Percentiles rank a stretch among this genome's conserved stretches.
Conservation (phyloP, 2,797 vertebrate species). For the Picus viridis region DNA sequence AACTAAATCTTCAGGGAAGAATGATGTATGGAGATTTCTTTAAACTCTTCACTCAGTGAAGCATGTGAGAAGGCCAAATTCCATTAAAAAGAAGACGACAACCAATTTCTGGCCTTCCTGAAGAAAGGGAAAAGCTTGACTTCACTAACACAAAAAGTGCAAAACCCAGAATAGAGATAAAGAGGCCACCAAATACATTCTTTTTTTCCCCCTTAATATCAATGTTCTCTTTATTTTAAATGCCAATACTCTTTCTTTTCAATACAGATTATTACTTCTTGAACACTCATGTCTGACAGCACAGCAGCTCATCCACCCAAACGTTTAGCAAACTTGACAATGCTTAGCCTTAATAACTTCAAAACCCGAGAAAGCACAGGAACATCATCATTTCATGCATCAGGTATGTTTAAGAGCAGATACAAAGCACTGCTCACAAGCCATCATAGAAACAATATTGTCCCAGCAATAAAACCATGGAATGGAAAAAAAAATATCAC, state of each 20-base stretch:
- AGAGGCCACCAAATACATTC: background rate
- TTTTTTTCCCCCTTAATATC: background rate
- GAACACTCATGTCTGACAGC: background rate
- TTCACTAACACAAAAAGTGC: background rate
- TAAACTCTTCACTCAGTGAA: background rate
- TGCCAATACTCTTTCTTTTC: background rate
- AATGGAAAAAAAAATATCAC: background rate
- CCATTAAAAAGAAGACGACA: background rate
- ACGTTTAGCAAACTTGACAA: slow-evolving; percentile 21
- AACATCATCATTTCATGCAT: slow-evolving; percentile 13
- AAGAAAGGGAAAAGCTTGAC: background rate
- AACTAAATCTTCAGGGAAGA: background rate
- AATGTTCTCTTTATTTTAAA: too few species aligned
- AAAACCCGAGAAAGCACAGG: background rate
- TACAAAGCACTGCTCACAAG: background rate
- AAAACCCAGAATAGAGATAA: background rate
- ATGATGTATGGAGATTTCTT: background rate
- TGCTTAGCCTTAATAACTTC: background rate
- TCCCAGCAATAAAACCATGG: slow-evolving; percentile 3
- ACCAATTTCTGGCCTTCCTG: background rate
- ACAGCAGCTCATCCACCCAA: background rate
- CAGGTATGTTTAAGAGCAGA: slow-evolving; percentile 39
- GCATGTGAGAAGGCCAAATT: background rate
- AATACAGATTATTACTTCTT: background rate
- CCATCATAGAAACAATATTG: slow-evolving; percentile 28